phyloP scores from a whole-genome alignment of 1,140 invertebrate genomes.

The Thalassaphorura encarpata region DNA sequence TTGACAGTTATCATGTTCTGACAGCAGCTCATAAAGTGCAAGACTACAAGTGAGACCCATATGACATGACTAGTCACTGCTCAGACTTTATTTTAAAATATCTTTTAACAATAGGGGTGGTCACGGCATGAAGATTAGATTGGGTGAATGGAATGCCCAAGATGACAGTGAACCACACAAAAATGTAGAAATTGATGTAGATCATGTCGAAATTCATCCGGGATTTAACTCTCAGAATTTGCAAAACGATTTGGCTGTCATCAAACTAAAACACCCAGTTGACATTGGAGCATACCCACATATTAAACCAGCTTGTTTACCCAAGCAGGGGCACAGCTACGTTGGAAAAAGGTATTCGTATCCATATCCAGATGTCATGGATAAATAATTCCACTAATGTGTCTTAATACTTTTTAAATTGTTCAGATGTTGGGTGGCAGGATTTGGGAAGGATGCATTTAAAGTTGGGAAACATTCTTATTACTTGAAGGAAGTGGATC shows the following conservation, averaged over 20 bases:
- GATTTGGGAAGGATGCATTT: conserved; percentile 72
- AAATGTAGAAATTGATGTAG: conserved; percentile 47
- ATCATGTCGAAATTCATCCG: conserved; percentile 51
- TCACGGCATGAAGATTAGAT: conserved; percentile 46
- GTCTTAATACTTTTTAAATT: not conserved
- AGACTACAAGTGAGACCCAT: conserved; percentile 46
- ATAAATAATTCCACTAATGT: not conserved
- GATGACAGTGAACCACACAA: conserved; percentile 49
- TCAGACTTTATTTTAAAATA: conserved; percentile 27
- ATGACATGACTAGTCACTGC: no score
- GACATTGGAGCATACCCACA: conserved; percentile 49
- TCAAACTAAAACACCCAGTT: conserved; percentile 48
- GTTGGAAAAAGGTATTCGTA: conserved; percentile 46
- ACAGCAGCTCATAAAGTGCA: conserved; percentile 58
- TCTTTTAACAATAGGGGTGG: conserved; percentile 35
- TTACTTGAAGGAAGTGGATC: conserved; percentile 57
- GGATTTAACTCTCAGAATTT: conserved; percentile 53
- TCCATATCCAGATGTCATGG: not conserved
- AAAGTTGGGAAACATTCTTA: conserved; percentile 55
- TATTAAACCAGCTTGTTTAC: conserved; percentile 60
- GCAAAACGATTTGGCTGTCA: conserved; percentile 57
- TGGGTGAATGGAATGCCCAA: conserved; percentile 59
- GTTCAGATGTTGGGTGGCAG: conserved; percentile 55
- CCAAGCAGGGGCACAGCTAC: conserved; percentile 44
- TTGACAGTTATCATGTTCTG: conserved; percentile 50